A percentile compares a stretch with the other conserved stretches of the same genome.
phyloP scores from a whole-genome alignment of 2,113 vertebrate genomes.

The Mesoclemmys tuberculata region DNA sequence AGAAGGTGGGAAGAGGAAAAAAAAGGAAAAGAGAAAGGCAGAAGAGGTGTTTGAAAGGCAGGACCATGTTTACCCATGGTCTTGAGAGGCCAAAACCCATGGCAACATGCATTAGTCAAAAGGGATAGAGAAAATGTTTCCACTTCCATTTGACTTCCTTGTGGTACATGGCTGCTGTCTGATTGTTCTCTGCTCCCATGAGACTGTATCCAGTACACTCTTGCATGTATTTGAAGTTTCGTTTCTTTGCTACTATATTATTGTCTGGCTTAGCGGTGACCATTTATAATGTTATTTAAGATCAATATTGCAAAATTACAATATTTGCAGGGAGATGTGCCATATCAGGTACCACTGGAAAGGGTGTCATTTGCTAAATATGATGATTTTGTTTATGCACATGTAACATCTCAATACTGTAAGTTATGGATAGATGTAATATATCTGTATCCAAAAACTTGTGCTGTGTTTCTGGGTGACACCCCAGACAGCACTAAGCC shows the following conservation, averaged over 20 bases:
- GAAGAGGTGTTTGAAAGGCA: neutral
- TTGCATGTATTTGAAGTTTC: fast-evolving
- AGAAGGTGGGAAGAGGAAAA: neutral
- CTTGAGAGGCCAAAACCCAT: neutral
- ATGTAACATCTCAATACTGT: too few species aligned
- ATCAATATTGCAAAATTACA: too few species aligned
- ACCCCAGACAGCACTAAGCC: too few species aligned
- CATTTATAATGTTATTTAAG: too few species aligned
- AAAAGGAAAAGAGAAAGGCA: neutral
- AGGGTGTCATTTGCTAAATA: too few species aligned
- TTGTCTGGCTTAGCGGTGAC: too few species aligned
- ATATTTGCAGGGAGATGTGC: too few species aligned
- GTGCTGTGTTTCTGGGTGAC: too few species aligned
- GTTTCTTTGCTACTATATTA: neutral
- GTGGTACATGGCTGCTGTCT: neutral
- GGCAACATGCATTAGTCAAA: neutral
- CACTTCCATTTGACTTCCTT: neutral
- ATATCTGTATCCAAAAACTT: too few species aligned
- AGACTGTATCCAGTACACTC: neutral
- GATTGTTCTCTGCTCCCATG: neutral
- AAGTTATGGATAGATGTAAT: too few species aligned
- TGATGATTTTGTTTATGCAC: too few species aligned
- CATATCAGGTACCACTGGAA: too few species aligned
- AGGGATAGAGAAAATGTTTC: neutral
- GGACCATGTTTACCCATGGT: neutral